Base-by-base conservation (phyloP, 1,140 invertebrate genomes). In the Spodoptera litura region DNA sequence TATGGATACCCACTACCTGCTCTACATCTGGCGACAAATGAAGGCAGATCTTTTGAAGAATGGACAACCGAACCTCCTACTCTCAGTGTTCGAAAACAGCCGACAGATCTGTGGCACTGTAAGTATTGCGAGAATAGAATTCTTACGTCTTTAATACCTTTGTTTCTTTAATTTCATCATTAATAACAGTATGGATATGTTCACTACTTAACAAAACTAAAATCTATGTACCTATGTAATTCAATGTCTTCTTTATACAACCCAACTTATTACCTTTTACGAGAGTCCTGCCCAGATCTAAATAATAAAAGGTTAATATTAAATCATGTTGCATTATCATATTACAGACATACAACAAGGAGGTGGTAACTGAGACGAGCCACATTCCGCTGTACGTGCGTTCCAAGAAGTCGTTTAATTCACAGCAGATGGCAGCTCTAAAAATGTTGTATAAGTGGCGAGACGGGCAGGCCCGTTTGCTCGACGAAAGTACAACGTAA, bases 1-100 rank as follows among this genome's bases (percentile, higher is more conserved):
- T 38, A 96, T 97, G 88, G 99, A 99, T 92, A 99, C 99, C 0
- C 99, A 99, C 93, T 99, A 98, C 94, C 95, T 99, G 70, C 95
- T 99, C 0, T 99, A 99, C 88, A 97, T 99, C 78, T 99, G 98
- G 95, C 97, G 99, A 71, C 91, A 95, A 9, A 94, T 99, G 90
- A 96, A 95, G 77, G 97, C 97, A 82, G 97, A 98, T 73, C 94
- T 99, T 20, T 35, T 89, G 44, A 78, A 27, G 9, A 79, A 11
- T 6, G 84, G 80, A 0, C 27, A 80, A 3, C 75, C 81, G 6
- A 56, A 83, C 0, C 59, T 86, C 0, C 75, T 93, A 20, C 72
- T 81, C 0, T 56, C 79, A 0, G 91, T 88, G 0, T 89, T 92
- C 61, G 76, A 86, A n/a, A 52, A 77, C 35, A 88, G 87, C 64